These are phyloP conservation scores for Agrochola circellaris DNA, from an alignment of 2,888 invertebrate genomes.

Conservation along the genomic window DNA sequence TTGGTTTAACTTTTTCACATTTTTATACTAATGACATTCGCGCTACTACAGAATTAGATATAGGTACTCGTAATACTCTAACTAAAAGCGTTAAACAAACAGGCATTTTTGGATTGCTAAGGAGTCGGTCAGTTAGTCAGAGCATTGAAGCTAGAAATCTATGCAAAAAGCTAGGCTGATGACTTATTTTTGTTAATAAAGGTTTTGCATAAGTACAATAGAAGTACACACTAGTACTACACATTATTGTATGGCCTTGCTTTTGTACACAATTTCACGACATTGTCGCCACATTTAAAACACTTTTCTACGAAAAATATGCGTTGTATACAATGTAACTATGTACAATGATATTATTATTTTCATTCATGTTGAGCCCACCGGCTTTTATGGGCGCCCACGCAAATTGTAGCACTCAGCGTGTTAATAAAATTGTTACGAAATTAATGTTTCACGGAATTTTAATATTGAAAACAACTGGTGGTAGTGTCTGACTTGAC, in stretches of 20 bases:
- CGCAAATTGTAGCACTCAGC: conserved; percentile 13
- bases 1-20: no score
- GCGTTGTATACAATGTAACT: not conserved
- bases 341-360: conserved; percentile 21
- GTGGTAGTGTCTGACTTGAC: not conserved
- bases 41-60: not conserved
- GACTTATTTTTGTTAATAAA: not conserved
- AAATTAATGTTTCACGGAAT: conserved; percentile 31
- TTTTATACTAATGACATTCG: not conserved
- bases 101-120: not conserved
- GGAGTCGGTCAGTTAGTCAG: not conserved
- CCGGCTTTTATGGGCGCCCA: conserved; percentile 29
- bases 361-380: conserved; percentile 22
- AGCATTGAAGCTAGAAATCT: no score
- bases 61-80: no score
- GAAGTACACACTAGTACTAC: not conserved
- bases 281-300: not conserved
- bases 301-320: conserved; percentile 23
- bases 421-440: conserved; percentile 27
- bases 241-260: not conserved
- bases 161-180: not conserved
- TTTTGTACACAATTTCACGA: not conserved
- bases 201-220: not conserved
- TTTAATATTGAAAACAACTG: conserved; percentile 19
- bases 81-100: not conserved